These are phyloP conservation scores for Panthera tigris DNA, from an alignment of 2,113 vertebrate genomes.

Conservation along the genomic window DNA sequence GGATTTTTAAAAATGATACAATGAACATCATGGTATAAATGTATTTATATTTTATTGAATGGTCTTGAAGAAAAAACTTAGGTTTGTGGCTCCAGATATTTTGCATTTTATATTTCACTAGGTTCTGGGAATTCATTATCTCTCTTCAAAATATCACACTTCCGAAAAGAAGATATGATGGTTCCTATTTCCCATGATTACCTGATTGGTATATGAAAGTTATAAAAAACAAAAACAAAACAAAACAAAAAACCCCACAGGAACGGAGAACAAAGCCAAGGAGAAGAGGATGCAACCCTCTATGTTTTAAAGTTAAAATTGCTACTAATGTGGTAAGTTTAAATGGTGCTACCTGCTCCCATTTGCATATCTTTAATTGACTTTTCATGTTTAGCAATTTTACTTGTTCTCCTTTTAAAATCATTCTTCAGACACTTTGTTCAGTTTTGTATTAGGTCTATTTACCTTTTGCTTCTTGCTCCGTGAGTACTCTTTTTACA, in stretches of 20 bases:
- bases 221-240: background rate
- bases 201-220: background rate
- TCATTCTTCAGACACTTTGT: background rate
- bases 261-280: background rate
- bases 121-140: background rate
- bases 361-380: background rate
- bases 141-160: background rate
- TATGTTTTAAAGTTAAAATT: background rate
- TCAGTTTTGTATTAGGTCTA: background rate
- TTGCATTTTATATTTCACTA: background rate
- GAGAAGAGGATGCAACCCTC: fast-evolving
- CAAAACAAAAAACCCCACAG: background rate
- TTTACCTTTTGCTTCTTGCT: background rate
- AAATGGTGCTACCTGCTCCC: background rate
- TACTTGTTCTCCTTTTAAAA: background rate
- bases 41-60: background rate
- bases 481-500: background rate
- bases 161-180: background rate
- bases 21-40: too few relatives aligned
- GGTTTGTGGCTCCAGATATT: background rate
- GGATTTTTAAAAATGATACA: background rate
- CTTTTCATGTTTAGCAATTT: background rate
- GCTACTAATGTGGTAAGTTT: background rate
- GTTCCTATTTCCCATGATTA: background rate
- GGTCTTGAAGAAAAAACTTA: background rate